A percentile compares a stretch with the other conserved stretches of the same genome.
Conservation (phyloP, 2,797 vertebrate genomes). For the Phyllotis vaccarum region DNA sequence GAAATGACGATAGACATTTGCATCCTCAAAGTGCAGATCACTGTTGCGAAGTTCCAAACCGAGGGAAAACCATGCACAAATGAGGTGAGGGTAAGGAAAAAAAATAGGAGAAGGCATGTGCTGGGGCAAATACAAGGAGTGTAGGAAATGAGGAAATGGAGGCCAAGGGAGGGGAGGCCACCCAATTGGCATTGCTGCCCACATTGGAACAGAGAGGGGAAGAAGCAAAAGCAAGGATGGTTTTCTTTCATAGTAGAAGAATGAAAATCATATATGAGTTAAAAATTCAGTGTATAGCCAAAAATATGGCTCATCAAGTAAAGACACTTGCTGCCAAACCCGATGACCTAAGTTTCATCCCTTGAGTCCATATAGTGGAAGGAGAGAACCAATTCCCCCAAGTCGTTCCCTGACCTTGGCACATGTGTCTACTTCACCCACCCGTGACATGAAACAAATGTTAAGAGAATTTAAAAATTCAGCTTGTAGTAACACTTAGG, state of each 20-base stretch:
- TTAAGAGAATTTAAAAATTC: neutral
- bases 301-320: neutral
- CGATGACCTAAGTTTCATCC: neutral
- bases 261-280: neutral
- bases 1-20: neutral
- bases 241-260: neutral
- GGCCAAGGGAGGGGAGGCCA: neutral
- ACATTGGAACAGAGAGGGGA: neutral
- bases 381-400: neutral
- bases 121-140: neutral
- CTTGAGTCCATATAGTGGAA: neutral
- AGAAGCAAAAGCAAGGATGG: neutral
- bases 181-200: neutral
- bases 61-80: neutral
- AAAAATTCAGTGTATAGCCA: neutral
- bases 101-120: neutral
- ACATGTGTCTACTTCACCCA: no score
- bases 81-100: neutral
- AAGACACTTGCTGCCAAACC: neutral
- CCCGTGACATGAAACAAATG: neutral
- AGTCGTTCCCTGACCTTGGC: neutral
- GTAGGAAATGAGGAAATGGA: neutral
- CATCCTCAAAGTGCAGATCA: neutral
- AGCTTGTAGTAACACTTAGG: neutral
- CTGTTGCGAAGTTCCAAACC: neutral